phyloP scores from a whole-genome alignment of 2,888 invertebrate genomes.

The Trisateles emortualis region DNA sequence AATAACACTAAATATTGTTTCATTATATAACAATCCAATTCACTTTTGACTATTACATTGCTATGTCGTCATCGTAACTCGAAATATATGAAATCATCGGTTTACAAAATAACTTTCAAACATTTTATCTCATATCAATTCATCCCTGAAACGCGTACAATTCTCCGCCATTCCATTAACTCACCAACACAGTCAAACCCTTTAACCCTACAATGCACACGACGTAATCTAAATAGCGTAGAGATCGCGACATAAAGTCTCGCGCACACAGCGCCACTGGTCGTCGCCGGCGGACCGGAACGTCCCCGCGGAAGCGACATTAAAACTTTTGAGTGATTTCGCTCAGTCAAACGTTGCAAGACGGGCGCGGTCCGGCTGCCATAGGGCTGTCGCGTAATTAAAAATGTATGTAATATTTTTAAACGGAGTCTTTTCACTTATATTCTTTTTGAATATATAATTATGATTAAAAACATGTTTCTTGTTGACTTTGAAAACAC shows the following conservation, averaged over 20 bases:
- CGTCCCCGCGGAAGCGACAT: constrained; percentile 82
- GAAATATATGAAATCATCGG: no score
- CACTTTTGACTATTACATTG: no score
- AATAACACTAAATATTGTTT: no score
- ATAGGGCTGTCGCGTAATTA: constrained; percentile 49
- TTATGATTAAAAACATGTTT: no score
- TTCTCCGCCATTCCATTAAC: constrained; percentile 7
- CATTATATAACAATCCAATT: no score
- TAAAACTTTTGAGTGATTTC: constrained; percentile 87
- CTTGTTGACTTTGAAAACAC: no score
- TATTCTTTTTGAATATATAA: no score
- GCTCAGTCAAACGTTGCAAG: constrained; percentile 84
- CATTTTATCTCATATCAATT: not conserved
- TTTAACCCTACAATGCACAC: constrained; percentile 44
- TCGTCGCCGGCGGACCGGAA: constrained; percentile 56
- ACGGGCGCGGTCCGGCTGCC: constrained; percentile 69
- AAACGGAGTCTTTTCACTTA: not conserved
- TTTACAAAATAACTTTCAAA: no score
- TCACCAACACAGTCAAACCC: constrained; percentile 14
- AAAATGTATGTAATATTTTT: not conserved
- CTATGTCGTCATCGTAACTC: no score
- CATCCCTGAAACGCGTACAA: not conserved
- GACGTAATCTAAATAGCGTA: constrained; percentile 46
- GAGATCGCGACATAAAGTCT: constrained; percentile 55
- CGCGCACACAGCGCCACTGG: constrained; percentile 53